Evolutionary conservation across 2,113 vertebrate genomes (phyloP).

Genomic region (Semnornis frantzii): DNA sequence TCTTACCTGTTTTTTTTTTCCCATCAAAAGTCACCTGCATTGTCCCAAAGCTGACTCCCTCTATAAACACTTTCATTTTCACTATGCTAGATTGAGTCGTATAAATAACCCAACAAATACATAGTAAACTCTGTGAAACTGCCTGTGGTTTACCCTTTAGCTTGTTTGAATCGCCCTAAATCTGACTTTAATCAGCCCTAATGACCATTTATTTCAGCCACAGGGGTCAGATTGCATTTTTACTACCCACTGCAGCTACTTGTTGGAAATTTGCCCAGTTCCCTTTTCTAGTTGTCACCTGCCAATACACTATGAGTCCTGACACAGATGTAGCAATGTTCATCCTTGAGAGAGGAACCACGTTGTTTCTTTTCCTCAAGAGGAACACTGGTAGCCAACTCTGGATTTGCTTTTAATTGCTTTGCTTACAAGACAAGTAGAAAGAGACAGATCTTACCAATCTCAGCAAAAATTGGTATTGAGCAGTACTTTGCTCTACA

Average conservation of each 20-base stretch:
- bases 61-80: constrained; percentile 28
- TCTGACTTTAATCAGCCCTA: constrained; percentile 78
- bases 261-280: constrained; percentile 65
- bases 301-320: constrained; percentile 31
- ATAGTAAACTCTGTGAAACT: constrained; percentile 62
- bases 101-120: constrained; percentile 55
- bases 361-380: background rate
- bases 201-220: constrained; percentile 73
- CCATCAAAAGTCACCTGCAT: constrained; percentile 9
- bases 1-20: background rate
- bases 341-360: constrained; percentile 26
- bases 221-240: constrained; percentile 64
- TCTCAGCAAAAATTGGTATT: background rate
- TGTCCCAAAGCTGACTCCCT: background rate
- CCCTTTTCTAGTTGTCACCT: constrained; percentile 62
- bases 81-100: constrained; percentile 9
- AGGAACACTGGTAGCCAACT: background rate
- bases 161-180: constrained; percentile 67
- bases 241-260: constrained; percentile 66
- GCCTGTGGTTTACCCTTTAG: constrained; percentile 67
- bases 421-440: constrained; percentile 19
- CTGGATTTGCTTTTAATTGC: constrained; percentile 19
- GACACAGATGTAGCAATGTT: background rate
- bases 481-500: background rate
- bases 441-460: constrained; percentile 3